A percentile compares a stretch with the other conserved stretches of the same genome.
Conservation (phyloP, 2,113 vertebrate genomes). For the Gymnobelideus leadbeateri region DNA sequence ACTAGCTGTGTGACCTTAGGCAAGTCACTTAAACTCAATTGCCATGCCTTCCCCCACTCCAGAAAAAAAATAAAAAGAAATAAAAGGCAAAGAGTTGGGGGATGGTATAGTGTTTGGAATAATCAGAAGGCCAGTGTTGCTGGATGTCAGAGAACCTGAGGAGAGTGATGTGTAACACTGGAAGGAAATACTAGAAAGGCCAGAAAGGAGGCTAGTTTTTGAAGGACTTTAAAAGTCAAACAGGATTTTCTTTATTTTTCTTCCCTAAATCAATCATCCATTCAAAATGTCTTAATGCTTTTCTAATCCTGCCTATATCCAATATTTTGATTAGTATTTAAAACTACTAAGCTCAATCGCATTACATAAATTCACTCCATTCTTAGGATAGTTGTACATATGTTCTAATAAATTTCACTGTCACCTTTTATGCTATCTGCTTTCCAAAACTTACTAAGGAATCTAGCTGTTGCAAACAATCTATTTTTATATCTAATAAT, state of each 20-base stretch:
- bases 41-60: too few species aligned
- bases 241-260: neutral
- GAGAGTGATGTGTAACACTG: neutral
- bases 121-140: neutral
- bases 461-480: neutral
- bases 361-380: neutral
- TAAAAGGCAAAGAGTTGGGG: neutral
- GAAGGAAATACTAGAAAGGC: too few species aligned
- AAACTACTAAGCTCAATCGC: neutral
- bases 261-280: conserved; percentile 3
- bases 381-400: neutral
- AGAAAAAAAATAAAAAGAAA: too few species aligned
- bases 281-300: neutral
- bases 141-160: neutral
- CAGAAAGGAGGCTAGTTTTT: too few species aligned
- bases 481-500: neutral
- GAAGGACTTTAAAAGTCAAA: neutral
- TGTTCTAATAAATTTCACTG: neutral
- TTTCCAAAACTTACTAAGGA: neutral
- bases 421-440: neutral
- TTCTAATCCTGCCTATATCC: neutral
- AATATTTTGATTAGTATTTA: neutral
- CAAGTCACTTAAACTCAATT: too few species aligned
- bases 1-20: too few species aligned
- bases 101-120: neutral